Base-by-base conservation (phyloP, 53 echinoderm and acorn worm genomes). In the Holothuria scabra region DNA sequence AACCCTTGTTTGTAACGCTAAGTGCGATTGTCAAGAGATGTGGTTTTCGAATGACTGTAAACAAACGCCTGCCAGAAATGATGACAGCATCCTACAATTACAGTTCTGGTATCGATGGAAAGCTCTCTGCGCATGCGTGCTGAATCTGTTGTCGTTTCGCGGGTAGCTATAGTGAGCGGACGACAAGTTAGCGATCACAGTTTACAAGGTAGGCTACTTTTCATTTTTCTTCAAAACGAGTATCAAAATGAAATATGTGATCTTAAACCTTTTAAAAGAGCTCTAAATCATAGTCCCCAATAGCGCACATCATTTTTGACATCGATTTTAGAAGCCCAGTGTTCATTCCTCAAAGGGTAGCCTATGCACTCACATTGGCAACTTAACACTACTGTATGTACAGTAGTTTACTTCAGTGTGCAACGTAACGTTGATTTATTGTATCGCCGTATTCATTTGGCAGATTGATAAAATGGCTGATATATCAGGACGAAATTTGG, bases 71-170 rank as follows among this genome's bases (percentile, higher is more conserved):
- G 22, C 75, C 75, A 74, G 9, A 74, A 74, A 74, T 74, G 52
- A 74, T 74, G 48, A 55, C 25, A 19, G 75, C 23, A 74, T 74
- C 49, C 75, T 2, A 74, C 75, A 74, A 74, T 13, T 19, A 74
- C 75, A 21, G 22, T 74, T 26, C 52, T 74, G 49, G 75, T 19
- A 52, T 23, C 44, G 44, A n/a, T 74, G 52, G 75, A 74, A 74
- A 74, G 75, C 75, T 74, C 75, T 74, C 46, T 6, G 52, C 44
- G 48, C 52, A 74, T 46, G 75, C 75, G 48, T 74, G 75, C 48
- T 74, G 49, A 46, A 46, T 74, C 75, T 12, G 75, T 4, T 20
- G 48, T 74, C 52, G 75, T 74, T 74, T 49, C 20, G 75, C 22
- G 48, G 49, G 75, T n/a, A 74, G 75, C 48, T 46, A 74, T 46